Conservation (phyloP, 2,113 vertebrate genomes). For the Hydrochoerus hydrochaeris region DNA sequence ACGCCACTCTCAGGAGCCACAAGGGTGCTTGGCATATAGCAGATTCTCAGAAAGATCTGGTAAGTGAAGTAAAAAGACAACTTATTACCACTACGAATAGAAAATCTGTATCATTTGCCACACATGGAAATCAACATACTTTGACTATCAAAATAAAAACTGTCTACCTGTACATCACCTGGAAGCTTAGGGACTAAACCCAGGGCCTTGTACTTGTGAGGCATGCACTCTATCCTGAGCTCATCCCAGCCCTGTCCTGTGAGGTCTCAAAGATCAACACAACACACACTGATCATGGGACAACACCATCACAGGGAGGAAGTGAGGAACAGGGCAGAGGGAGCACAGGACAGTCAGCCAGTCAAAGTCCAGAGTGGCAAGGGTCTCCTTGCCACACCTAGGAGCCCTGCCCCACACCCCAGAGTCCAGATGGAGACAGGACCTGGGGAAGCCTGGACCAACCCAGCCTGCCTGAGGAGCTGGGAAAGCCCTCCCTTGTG, state of each 20-base stretch:
- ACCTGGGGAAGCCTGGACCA: not conserved
- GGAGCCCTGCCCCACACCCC: not conserved
- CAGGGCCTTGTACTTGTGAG: not conserved
- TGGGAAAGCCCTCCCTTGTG: slow-evolving; percentile 1
- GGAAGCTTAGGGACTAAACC: not conserved
- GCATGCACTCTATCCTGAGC: not conserved
- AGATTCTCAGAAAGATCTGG: slow-evolving; percentile 27
- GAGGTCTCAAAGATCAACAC: not conserved
- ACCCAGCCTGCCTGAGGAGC: not conserved
- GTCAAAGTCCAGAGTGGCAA: not conserved
- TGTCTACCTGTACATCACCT: not conserved
- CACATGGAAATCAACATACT: slow-evolving; percentile 34
- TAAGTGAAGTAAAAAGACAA: slow-evolving; percentile 55
- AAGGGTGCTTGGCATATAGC: not conserved
- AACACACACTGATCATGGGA: not conserved
- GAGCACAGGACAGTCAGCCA: not conserved
- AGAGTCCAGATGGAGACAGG: not conserved
- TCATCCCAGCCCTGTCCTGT: not conserved
- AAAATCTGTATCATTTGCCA: slow-evolving; percentile 18
- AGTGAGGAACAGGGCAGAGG: not conserved
- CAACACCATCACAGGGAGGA: not conserved
- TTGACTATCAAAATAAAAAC: slow-evolving; percentile 10
- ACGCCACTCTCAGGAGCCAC: not conserved
- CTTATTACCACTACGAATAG: not conserved
- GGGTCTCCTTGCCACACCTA: not conserved